Evolutionary conservation across 2,113 vertebrate species (phyloP), one percentile per base, ranked within the genome.

Genomic region (Zosterops hypoxanthus): DNA sequence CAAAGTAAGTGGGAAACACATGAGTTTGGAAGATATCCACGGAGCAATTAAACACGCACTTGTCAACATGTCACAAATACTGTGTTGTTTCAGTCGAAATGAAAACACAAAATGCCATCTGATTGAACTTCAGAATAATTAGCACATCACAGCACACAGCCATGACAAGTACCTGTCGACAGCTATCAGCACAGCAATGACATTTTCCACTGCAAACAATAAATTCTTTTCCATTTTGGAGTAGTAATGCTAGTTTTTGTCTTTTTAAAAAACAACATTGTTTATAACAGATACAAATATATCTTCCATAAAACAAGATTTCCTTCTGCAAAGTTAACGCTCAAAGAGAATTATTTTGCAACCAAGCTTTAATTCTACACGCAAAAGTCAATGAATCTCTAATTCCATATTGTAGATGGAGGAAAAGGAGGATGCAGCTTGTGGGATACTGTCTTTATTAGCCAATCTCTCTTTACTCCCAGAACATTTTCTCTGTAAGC

Each of bases 121-220:
- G 86, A 94, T 77, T 95, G 90, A 97, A 90, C 92, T 85, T 86
- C 65, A 70, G 88, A 97, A 94, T 97, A 97, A 97, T 96, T 96
- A 97, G 92, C 96, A 97, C 82, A 96, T 94, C 94, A 94, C 72
- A 90, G 89, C 78, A 69, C 57, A 57, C 25, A 86, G 59, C 80
- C 63, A 79, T 2, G 60, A 94, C 94, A 91, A 94, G 86, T 86
- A 94, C 88, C 86, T 96, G 95, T 94, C 95, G 95, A 92, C 90
- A 95, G 86, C 90, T 94, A 94, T 88, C 95, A 94, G 96, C 69
- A 28, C 66, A 66, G 90, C 84, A 79, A n/a, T 53, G 83, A 92
- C 83, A 94, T 89, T 91, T 96, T 93, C 88, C 88, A 86, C 83
- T 50, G 53, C 0, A 12, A 95, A 88, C 93, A 95, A 91, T 80